Percentiles rank a stretch among this genome's conserved stretches.
phyloP scores from a whole-genome alignment of 2,797 vertebrate species.

The Malacoctenus gilli region DNA sequence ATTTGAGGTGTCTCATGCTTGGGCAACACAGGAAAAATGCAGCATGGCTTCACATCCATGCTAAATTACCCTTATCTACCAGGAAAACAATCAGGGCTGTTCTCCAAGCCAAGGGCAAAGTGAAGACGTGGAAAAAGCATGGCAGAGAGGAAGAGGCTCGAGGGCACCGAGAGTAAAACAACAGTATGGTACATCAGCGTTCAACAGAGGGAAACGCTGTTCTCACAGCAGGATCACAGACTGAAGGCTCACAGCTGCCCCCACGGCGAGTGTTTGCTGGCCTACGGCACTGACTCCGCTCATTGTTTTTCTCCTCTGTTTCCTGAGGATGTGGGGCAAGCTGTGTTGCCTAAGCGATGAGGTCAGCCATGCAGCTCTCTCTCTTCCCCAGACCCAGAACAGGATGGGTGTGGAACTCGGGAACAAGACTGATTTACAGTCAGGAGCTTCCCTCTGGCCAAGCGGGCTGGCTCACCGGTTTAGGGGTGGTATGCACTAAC shows the following conservation, averaged over 20 bases:
- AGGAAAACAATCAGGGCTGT: slow-evolving; percentile 62
- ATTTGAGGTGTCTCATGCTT: slow-evolving; percentile 37
- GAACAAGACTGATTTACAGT: slow-evolving; percentile 76
- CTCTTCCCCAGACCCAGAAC: slow-evolving; percentile 71
- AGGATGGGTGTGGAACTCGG: slow-evolving; percentile 78
- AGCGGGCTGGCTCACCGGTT: slow-evolving; percentile 47
- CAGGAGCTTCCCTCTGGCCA: slow-evolving; percentile 52
- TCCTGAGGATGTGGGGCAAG: slow-evolving; percentile 82
- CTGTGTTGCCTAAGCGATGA: slow-evolving; percentile 77
- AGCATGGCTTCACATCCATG: slow-evolving; percentile 50
- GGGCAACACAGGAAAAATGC: slow-evolving; percentile 60
- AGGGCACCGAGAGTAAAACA: slow-evolving; percentile 22
- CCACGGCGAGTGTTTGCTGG: slow-evolving; percentile 27
- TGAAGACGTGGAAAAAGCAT: slow-evolving; percentile 35
- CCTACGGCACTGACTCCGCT: slow-evolving; percentile 59
- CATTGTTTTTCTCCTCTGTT: slow-evolving; percentile 75
- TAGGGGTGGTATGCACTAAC: slow-evolving; percentile 58
- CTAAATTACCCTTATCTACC: slow-evolving; percentile 56
- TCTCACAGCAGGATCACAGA: slow-evolving; percentile 31
- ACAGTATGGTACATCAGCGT: slow-evolving; percentile 20
- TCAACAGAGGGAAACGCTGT: slow-evolving; percentile 36
- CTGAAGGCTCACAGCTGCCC: slow-evolving; percentile 24
- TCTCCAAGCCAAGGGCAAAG: slow-evolving; percentile 42
- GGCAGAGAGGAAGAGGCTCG: slow-evolving; percentile 28
- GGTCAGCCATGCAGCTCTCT: slow-evolving; percentile 71